phyloP scores from a whole-genome alignment of 2,113 vertebrate species.

The Rhabdomys dilectus region DNA sequence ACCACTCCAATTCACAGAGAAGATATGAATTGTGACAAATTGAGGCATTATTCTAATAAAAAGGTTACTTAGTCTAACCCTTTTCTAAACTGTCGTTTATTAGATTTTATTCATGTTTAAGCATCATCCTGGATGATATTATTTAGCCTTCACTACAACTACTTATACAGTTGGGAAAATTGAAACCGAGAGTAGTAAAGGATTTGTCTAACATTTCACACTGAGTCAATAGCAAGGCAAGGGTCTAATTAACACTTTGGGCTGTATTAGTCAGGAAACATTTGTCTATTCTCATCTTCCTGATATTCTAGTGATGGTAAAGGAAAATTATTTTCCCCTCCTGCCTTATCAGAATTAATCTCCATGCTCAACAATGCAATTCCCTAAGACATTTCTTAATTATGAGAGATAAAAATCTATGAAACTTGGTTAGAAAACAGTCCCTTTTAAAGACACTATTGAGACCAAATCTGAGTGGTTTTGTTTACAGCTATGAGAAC shows the following conservation, averaged over 20 bases:
- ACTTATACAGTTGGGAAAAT: constrained; percentile 38
- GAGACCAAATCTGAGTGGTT: neutral
- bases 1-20: neutral
- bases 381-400: neutral
- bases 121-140: neutral
- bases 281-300: neutral
- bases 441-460: neutral
- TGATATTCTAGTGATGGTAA: neutral
- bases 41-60: neutral
- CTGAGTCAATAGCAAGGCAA: neutral
- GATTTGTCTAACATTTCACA: neutral
- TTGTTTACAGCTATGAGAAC: neutral
- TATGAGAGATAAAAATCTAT: neutral
- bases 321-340: neutral
- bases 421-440: neutral
- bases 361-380: neutral
- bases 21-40: constrained; percentile 17
- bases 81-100: neutral
- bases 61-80: neutral
- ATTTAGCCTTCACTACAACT: constrained; percentile 10
- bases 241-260: neutral
- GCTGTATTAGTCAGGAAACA: neutral
- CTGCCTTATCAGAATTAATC: neutral
- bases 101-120: neutral
- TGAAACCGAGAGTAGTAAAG: neutral